Conservation (phyloP, 2,888 invertebrate species). For the Ryuthela nishihirai region DNA sequence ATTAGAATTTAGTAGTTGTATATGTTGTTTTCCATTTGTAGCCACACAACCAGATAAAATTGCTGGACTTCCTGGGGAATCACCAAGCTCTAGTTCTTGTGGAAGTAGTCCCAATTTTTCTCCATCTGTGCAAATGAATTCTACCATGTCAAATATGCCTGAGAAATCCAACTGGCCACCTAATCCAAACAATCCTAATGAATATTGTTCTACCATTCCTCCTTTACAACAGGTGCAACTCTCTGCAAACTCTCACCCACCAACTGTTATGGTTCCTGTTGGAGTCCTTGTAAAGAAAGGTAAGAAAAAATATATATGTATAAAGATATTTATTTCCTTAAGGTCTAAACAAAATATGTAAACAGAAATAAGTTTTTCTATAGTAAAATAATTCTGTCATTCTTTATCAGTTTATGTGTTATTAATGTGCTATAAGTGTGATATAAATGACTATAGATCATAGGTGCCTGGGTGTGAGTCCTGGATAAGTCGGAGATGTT, state of each 20-base stretch:
- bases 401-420: no score
- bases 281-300: constrained; percentile 72
- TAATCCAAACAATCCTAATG: constrained; percentile 81
- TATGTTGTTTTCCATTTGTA: constrained; percentile 3
- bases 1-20: no score
- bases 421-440: no score
- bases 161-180: constrained; percentile 54
- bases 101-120: constrained; percentile 34
- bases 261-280: constrained; percentile 79
- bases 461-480: no score
- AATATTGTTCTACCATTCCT: constrained; percentile 78
- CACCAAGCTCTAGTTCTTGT: constrained; percentile 31
- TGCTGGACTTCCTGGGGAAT: constrained; percentile 7
- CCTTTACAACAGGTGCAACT: constrained; percentile 68
- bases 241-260: constrained; percentile 55
- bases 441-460: no score
- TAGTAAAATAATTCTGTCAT: no score
- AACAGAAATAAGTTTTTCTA: no score
- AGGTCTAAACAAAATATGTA: no score
- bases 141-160: constrained; percentile 10
- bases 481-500: no score
- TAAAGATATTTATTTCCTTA: no score
- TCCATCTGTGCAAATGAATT: constrained; percentile 9
- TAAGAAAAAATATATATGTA: constrained; percentile 49
- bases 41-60: constrained; percentile 15